A percentile compares a stretch with the other conserved stretches of the same genome.
Conservation (phyloP, 1,140 invertebrate species). For the Drosophila truncata region DNA sequence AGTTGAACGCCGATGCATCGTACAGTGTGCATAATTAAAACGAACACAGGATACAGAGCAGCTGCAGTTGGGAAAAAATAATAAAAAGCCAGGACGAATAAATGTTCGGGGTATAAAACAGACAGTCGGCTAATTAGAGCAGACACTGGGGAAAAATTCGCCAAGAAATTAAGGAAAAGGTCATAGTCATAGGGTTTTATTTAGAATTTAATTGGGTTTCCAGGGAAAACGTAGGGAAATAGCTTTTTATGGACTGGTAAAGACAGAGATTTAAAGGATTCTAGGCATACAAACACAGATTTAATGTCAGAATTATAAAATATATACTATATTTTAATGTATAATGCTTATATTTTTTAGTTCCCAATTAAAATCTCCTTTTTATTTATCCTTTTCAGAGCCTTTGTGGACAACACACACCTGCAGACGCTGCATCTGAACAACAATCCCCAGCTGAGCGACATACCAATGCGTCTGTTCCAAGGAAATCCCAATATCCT, state of each 20-base stretch:
- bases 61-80: conserved; percentile 11
- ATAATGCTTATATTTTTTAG: not conserved
- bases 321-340: not conserved
- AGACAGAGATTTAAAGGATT: not conserved
- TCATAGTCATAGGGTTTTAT: not conserved
- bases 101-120: conserved; percentile 2
- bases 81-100: conserved; percentile 15
- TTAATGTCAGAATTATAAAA: not conserved
- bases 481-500: conserved; percentile 91
- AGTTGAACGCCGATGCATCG: conserved; percentile 71
- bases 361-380: not conserved
- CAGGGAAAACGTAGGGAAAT: not conserved
- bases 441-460: conserved; percentile 90
- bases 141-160: not conserved
- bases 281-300: not conserved
- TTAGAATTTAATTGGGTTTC: not conserved
- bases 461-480: conserved; percentile 90
- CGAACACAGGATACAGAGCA: conserved; percentile 32
- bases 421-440: conserved; percentile 92
- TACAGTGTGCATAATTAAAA: conserved; percentile 78
- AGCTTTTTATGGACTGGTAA: too few species aligned
- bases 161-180: not conserved
- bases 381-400: conserved; percentile 85
- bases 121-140: conserved; percentile 30
- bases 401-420: conserved; percentile 94